A percentile compares a stretch with the other conserved stretches of the same genome.
Evolutionary conservation across 2,113 vertebrate genomes (phyloP).

Genomic region (Cichladusa arquata): DNA sequence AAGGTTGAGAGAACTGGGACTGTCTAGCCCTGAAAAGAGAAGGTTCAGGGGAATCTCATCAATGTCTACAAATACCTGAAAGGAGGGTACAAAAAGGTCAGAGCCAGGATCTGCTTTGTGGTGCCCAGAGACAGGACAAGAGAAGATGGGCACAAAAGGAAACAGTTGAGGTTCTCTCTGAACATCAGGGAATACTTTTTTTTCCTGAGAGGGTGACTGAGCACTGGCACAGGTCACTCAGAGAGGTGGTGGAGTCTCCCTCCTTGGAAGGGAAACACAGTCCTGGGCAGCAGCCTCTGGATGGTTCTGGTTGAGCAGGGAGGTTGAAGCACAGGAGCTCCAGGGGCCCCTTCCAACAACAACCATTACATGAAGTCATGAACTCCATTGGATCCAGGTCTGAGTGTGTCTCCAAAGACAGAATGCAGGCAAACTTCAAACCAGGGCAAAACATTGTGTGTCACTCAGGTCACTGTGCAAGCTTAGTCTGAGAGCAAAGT

Average conservation of each 20-base stretch:
- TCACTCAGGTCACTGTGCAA: background rate
- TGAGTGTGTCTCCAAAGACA: background rate
- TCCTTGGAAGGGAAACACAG: background rate
- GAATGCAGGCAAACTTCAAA: background rate
- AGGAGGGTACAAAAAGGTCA: background rate
- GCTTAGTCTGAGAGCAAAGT: background rate
- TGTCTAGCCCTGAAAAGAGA: background rate
- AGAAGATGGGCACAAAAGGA: background rate
- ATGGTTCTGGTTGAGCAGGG: background rate
- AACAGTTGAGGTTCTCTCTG: accelerated
- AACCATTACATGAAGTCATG: background rate
- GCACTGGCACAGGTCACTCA: background rate
- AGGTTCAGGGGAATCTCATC: background rate
- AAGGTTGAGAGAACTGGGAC: background rate
- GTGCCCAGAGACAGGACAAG: no score
- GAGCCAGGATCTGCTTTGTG: background rate
- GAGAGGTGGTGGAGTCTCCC: background rate
- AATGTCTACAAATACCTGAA: background rate
- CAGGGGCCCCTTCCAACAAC: background rate
- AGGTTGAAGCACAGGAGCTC: background rate
- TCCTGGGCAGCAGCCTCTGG: background rate
- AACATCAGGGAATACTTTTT: background rate
- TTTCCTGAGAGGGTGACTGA: background rate
- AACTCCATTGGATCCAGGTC: background rate
- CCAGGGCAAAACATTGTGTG: background rate